These are phyloP conservation scores for Istiophorus platypterus DNA, from an alignment of 2,113 vertebrate genomes.

Conservation along the genomic window DNA sequence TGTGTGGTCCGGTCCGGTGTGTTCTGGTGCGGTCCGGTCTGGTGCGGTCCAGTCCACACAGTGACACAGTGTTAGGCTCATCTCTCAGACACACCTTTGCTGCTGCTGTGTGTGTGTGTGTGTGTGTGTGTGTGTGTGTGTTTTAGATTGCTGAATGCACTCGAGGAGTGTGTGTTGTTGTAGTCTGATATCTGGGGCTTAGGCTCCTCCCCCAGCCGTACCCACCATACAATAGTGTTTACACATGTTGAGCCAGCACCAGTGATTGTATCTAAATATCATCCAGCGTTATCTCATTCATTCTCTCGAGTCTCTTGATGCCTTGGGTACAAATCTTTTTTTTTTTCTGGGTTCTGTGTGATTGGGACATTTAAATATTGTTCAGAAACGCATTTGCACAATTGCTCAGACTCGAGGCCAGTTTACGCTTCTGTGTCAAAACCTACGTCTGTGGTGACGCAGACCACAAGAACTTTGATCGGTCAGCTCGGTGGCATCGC, in stretches of 20 bases:
- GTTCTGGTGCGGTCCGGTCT: too few relatives aligned
- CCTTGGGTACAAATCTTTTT: slow-evolving; percentile 17
- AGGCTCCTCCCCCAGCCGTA: slow-evolving; percentile 11
- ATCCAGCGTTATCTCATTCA: too few relatives aligned
- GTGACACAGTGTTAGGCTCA: slow-evolving; percentile 4
- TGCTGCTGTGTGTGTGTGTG: slow-evolving; percentile 32
- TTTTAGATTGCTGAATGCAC: too few relatives aligned
- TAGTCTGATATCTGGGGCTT: slow-evolving; percentile 7
- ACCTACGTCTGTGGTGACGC: too few relatives aligned
- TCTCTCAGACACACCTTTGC: slow-evolving; percentile 5
- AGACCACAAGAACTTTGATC: too few relatives aligned
- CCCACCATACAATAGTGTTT: slow-evolving; percentile 20
- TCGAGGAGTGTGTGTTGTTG: slow-evolving; percentile 40
- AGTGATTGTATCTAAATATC: slow-evolving; percentile 43
- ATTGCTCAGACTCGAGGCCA: too few relatives aligned
- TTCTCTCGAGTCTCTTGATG: slow-evolving; percentile 39
- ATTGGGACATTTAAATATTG: slow-evolving; percentile 36
- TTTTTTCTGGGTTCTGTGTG: slow-evolving; percentile 20
- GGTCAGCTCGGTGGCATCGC: too few relatives aligned
- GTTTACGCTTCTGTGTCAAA: too few relatives aligned
- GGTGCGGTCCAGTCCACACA: too few relatives aligned
- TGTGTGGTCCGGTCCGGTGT: too few relatives aligned
- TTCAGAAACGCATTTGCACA: slow-evolving; percentile 10
- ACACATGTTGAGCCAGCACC: slow-evolving; percentile 26
- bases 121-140: slow-evolving; percentile 28